phyloP scores from a whole-genome alignment of 2,888 invertebrate genomes.

The Ferdinandea cuprea region DNA sequence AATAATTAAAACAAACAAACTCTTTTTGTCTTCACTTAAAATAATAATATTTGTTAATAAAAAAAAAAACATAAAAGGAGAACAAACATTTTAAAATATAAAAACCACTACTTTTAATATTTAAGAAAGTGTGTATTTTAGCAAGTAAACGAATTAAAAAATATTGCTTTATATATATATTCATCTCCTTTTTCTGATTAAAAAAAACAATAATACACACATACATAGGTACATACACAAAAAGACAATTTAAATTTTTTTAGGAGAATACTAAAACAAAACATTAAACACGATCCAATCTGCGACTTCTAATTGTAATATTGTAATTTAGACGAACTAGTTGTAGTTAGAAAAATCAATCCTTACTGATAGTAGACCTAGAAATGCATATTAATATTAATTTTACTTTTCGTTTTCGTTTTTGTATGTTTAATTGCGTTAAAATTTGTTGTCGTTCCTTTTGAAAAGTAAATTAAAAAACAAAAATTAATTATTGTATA shows the following conservation, averaged over 20 bases:
- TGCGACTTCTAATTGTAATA: constrained; percentile 47
- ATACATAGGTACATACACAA: constrained; percentile 43
- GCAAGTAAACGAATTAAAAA: constrained; percentile 36
- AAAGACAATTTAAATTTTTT: constrained; percentile 59
- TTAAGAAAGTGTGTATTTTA: constrained; percentile 36
- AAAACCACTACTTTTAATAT: constrained; percentile 16
- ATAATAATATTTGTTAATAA: constrained; percentile 32
- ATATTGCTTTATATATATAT: constrained; percentile 27
- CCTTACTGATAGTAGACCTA: constrained; percentile 48
- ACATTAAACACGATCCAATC: constrained; percentile 35
- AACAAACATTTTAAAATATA: constrained; percentile 8
- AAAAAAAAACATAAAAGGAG: constrained; percentile 5
- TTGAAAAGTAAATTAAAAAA: constrained; percentile 11
- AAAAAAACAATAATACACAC: not conserved
- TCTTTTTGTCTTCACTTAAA: constrained; percentile 67
- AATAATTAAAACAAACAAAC: constrained; percentile 33
- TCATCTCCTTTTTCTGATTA: constrained; percentile 22
- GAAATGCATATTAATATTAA: constrained; percentile 13
- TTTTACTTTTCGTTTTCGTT: not conserved
- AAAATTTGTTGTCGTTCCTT: constrained; percentile 22
- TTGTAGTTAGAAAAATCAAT: constrained; percentile 62
- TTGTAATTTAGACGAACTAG: constrained; percentile 50
- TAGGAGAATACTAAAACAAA: constrained; percentile 1
- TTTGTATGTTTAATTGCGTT: constrained; percentile 23
- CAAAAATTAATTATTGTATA: constrained; percentile 3